Evolutionary conservation across 2,797 vertebrate genomes (phyloP), one percentile per base, ranked within the genome.

Genomic region (Poecile montanus): DNA sequence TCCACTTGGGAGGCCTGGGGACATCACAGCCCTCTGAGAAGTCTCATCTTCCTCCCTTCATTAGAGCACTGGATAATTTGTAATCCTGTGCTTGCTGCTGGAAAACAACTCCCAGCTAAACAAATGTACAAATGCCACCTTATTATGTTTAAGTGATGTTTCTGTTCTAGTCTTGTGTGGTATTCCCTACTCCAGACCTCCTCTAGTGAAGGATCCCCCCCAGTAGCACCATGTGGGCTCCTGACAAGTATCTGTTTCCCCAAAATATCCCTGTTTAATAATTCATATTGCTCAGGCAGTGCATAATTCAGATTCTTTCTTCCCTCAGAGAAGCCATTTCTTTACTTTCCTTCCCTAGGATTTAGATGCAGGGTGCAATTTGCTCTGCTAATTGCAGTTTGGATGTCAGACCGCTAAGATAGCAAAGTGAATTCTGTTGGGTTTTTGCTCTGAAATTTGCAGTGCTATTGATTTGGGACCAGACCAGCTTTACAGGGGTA

Each of bases 1-100:
- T 94, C 63, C 47, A 11, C 79, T 85, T 76, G 92, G 92, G 57
- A 89, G 89, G 53, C 91, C 84, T 56, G 73, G 74, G 91, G 63
- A 79, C 3, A 3, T 79, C 57, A 15, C 36, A 82, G n/a, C 75
- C 36, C 50, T 88, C 85, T 83, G 92, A 77, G 75, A 78, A 68
- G 72, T 21, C 94, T 97, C 68, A 23, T 60, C 71, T 80, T 95
- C 36, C 77, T 58, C 83, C 80, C 81, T 53, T 78, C 53, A 53
- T 93, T 75, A 92, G 95, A 70, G 58, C 78, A 16, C 11, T 83
- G 93, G 84, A 7, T 60, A 72, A 78, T 73, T 91, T 82, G 48
- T 47, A 89, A 85, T 54, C 9, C 0, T 57, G 1, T 15, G 18
- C 45, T 57, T 53, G 62, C 60, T 73, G 42, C 20, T 78, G 85